Base-by-base conservation (phyloP, 64 coral and sea anemone genomes). In the Astreopora myriophthalma region DNA sequence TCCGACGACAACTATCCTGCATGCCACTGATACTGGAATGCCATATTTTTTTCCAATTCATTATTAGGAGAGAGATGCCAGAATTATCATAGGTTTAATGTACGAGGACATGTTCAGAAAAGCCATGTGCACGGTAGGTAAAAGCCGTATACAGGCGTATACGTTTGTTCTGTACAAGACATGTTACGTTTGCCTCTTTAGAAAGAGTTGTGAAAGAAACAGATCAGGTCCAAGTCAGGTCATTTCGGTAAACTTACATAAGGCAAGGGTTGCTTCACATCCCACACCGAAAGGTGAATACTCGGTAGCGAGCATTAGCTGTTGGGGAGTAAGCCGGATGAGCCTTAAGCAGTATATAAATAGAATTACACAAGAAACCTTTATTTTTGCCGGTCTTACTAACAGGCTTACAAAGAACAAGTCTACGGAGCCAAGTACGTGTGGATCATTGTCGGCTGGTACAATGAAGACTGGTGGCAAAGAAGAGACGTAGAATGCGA, bases 31-130 rank as follows among this genome's bases (percentile, higher is more conserved):
- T 20, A 20, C 52, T 11, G 17, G 9, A 8, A 8, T 76, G 6
- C 25, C 22, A 22, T 0, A 11, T 11, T 51, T 1, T 29, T 30
- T 78, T 49, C 44, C 1, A 60, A 11, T 30, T 2, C 31, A 30
- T 29, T 5, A 82, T 4, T 24, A 94, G 93, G 71, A 75, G 17
- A 94, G 71, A 71, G 93, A 94, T 49, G 69, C 93, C 8, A 87
- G 93, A 11, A 94, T 94, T 37, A 69, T 94, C 38, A 94, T 94
- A 75, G 93, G 75, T 20, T 72, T 94, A 6, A 94, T 94, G 93
- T 94, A 94, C 69, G 87, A 90, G 72, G 93, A 90, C 62, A 94
- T 76, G 71, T 90, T 90, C 31, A 90, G 93, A 48, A 89, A 94
- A 63, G 85, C 93, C 11, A 94, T 94, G 87, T 94, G 93, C 46